Conservation (phyloP, 53 echinoderm and acorn worm species). For the Luidia sarsii region DNA sequence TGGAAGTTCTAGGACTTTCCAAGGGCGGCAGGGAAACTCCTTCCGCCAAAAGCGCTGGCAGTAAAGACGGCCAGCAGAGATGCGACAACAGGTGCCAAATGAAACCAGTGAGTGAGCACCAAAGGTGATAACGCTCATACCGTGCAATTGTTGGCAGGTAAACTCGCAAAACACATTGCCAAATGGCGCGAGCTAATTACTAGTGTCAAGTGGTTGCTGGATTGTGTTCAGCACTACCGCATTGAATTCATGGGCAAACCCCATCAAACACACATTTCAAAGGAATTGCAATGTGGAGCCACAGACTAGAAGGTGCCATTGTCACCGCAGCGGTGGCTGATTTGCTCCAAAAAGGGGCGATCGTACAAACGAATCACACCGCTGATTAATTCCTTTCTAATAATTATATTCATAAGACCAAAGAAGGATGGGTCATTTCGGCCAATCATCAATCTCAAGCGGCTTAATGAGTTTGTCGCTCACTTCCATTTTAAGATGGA, state of each 20-base stretch:
- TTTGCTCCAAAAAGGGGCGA: neutral
- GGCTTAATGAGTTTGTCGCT: too few relatives aligned
- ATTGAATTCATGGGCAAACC: conserved; percentile 21
- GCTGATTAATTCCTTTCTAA: neutral
- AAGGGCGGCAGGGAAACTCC: conserved; percentile 4
- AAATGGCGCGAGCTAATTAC: conserved; percentile 15
- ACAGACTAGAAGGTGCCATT: neutral
- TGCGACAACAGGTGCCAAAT: neutral
- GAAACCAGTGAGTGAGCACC: conserved; percentile 16
- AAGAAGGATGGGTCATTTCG: too few relatives aligned
- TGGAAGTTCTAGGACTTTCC: neutral
- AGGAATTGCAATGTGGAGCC: neutral
- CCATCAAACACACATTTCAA: neutral
- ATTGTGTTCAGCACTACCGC: conserved; percentile 2
- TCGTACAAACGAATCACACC: conserved; percentile 1
- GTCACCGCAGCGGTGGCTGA: neutral
- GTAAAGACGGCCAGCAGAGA: neutral
- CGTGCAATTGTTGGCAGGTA: neutral
- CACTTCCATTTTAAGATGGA: too few relatives aligned
- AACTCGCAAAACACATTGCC: conserved; percentile 16
- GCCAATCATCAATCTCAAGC: too few relatives aligned
- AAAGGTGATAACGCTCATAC: neutral
- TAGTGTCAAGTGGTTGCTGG: neutral
- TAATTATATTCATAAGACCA: neutral
- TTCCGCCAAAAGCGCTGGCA: neutral